phyloP scores from a whole-genome alignment of 2,888 invertebrate species.

The Rhogogaster chlorosoma region DNA sequence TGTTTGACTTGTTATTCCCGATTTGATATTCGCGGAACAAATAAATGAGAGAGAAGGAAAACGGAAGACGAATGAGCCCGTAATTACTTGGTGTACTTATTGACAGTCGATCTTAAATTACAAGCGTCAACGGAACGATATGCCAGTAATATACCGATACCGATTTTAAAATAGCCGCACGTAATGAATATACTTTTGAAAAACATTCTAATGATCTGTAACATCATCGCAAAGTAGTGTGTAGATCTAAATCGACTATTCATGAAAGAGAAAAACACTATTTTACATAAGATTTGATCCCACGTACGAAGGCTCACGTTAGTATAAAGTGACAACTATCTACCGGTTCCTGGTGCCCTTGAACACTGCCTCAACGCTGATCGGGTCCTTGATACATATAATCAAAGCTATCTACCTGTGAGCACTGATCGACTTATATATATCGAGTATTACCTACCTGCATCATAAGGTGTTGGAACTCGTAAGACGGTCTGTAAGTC shows the following conservation, averaged over 20 bases:
- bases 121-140: background rate
- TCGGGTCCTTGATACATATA: constrained; percentile 36
- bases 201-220: constrained; percentile 2
- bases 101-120: background rate
- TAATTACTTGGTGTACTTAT: background rate
- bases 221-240: background rate
- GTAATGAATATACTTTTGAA: background rate
- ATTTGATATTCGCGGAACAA: background rate
- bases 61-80: background rate
- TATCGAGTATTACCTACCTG: background rate
- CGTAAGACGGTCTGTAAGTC: background rate
- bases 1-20: background rate
- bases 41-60: background rate
- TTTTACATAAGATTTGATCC: constrained; percentile 32
- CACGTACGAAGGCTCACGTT: background rate
- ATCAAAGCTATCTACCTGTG: background rate
- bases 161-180: background rate
- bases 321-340: constrained; percentile 20
- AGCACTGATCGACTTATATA: background rate
- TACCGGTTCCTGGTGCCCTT: constrained; percentile 47
- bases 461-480: background rate
- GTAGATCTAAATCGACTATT: background rate
- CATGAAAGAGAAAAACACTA: constrained; percentile 9
- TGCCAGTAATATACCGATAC: background rate
- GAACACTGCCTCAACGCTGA: constrained; percentile 7